Conservation (phyloP, 2,113 vertebrate genomes). For the Pantherophis guttatus region DNA sequence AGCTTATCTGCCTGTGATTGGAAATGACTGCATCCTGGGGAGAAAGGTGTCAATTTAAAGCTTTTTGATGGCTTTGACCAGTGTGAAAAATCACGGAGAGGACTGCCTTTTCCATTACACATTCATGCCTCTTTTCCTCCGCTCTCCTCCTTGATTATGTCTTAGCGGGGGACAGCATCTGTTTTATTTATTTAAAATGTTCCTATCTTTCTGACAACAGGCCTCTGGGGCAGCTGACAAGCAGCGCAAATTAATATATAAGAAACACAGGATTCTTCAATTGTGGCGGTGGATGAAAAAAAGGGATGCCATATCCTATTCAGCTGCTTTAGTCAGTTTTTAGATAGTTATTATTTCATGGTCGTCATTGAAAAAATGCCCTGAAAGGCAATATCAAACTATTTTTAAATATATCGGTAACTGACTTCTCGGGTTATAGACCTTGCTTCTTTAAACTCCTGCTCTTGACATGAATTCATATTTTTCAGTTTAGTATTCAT, state of each 20-base stretch:
- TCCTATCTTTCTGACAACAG: neutral
- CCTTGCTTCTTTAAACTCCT: neutral
- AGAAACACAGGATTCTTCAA: neutral
- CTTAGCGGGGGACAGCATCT: neutral
- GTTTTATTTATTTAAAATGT: neutral
- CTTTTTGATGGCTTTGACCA: neutral
- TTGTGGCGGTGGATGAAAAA: neutral
- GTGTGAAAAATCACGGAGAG: neutral
- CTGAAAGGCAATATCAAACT: neutral
- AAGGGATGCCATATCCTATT: neutral
- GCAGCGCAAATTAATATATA: neutral
- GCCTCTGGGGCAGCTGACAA: neutral
- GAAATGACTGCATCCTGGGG: neutral
- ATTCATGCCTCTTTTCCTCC: neutral
- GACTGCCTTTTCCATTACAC: neutral
- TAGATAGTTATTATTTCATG: neutral
- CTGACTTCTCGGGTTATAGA: neutral
- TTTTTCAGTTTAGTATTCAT: neutral
- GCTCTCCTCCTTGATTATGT: neutral
- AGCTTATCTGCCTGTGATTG: neutral
- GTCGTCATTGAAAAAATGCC: neutral
- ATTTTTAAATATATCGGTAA: neutral
- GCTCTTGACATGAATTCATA: neutral
- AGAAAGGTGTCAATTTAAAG: neutral
- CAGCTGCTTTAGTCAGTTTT: neutral